These are phyloP conservation scores for Premnoplex brunnescens DNA, from an alignment of 2,797 vertebrate species.

Conservation along the genomic window DNA sequence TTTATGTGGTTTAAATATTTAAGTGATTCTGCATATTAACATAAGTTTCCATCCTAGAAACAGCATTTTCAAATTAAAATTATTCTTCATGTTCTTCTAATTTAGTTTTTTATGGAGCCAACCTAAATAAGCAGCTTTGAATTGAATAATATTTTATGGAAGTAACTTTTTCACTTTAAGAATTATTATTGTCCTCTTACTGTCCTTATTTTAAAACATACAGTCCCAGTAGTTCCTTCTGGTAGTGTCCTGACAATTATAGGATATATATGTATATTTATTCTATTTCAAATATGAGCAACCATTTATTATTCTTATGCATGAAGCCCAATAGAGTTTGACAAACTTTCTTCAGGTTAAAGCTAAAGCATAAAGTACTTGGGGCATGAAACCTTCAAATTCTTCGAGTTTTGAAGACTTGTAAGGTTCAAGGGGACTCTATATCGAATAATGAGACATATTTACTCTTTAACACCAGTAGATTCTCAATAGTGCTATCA, in stretches of 20 bases:
- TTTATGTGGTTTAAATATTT: not conserved
- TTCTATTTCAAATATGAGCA: not conserved
- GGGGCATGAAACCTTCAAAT: not conserved
- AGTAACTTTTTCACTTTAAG: not conserved
- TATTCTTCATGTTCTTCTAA: not conserved
- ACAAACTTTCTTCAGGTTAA: not conserved
- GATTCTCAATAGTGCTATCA: not conserved
- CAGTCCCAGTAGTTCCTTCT: not conserved
- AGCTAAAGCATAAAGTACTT: not conserved
- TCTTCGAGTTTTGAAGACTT: not conserved
- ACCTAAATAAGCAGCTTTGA: not conserved
- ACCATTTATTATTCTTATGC: not conserved
- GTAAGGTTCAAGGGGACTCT: not conserved
- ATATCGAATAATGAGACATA: not conserved
- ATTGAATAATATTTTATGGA: not conserved
- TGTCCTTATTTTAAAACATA: not conserved
- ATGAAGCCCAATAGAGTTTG: not conserved
- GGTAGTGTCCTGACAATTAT: too few relatives aligned
- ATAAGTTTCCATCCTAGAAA: not conserved
- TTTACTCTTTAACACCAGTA: not conserved
- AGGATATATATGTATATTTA: too few relatives aligned
- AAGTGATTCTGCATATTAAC: not conserved
- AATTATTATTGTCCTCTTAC: not conserved
- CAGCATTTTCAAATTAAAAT: not conserved
- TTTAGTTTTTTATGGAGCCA: not conserved